Conservation (phyloP, 2,888 invertebrate species). For the Luperina testacea region DNA sequence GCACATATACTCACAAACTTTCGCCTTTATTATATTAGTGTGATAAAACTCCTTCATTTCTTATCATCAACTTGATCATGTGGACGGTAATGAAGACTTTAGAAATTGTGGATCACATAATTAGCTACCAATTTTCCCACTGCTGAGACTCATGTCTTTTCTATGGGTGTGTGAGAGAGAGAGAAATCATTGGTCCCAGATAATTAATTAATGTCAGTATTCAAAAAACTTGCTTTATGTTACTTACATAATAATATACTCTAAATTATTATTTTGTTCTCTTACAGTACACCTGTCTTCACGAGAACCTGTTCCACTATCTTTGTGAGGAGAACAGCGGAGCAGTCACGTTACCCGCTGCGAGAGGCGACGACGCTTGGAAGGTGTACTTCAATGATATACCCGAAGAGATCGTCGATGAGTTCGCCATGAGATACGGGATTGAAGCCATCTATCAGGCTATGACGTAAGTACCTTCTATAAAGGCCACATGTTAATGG, state of each 20-base stretch:
- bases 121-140: no score
- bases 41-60: neutral
- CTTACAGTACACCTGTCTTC: constrained; percentile 97
- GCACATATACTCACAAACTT: no score
- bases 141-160: no score
- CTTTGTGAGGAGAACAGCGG: constrained; percentile 98
- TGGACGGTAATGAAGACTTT: neutral
- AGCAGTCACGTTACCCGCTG: constrained; percentile 97
- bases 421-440: constrained; percentile 99
- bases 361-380: constrained; percentile 99
- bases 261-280: neutral
- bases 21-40: no score
- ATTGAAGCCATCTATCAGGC: constrained; percentile 99
- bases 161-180: neutral
- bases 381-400: constrained; percentile 99
- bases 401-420: constrained; percentile 99
- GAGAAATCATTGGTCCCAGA: neutral
- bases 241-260: neutral
- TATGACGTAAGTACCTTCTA: constrained; percentile 95
- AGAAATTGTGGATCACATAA: neutral
- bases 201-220: neutral
- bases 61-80: neutral
- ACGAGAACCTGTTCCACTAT: constrained; percentile 99
- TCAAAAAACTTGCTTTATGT: neutral
- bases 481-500: neutral